A percentile compares a stretch with the other conserved stretches of the same genome.
Conservation (phyloP, 2,797 vertebrate species). For the Notamacropus eugenii region DNA sequence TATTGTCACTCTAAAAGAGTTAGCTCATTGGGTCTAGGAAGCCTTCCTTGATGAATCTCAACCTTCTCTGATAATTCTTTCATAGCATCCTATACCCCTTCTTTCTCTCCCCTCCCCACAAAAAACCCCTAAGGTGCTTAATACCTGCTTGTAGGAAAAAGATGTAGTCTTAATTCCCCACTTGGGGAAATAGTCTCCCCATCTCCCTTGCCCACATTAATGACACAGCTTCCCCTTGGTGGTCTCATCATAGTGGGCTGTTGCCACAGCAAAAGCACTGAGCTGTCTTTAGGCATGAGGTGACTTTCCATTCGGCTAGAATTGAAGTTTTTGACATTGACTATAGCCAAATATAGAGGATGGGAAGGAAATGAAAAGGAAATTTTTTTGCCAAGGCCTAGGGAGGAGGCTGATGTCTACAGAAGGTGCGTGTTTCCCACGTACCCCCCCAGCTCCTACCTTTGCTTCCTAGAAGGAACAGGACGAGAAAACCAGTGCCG, state of each 20-base stretch:
- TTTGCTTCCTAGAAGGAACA: slow-evolving; percentile 90
- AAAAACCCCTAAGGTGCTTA: slow-evolving; percentile 8
- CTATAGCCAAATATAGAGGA: background rate
- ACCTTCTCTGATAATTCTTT: slow-evolving; percentile 13
- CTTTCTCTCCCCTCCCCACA: background rate
- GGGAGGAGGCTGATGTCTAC: background rate
- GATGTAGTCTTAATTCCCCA: slow-evolving; percentile 41
- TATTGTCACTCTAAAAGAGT: background rate
- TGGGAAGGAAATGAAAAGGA: background rate
- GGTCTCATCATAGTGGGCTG: background rate
- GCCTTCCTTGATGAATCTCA: background rate
- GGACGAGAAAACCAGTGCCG: slow-evolving; percentile 93
- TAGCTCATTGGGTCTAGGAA: background rate
- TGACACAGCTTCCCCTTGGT: background rate
- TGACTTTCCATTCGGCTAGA: background rate
- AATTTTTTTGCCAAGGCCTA: background rate
- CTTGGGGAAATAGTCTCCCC: slow-evolving; percentile 43
- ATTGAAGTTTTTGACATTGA: background rate
- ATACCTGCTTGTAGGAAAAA: slow-evolving; percentile 1
- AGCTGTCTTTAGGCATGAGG: background rate
- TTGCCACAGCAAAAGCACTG: background rate
- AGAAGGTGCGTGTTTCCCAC: background rate
- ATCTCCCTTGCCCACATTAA: slow-evolving; percentile 12
- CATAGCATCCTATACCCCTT: slow-evolving; percentile 15
- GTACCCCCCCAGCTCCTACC: slow-evolving; percentile 9